A percentile compares a stretch with the other conserved stretches of the same genome.
These are phyloP conservation scores for Nyctibius grandis DNA, from an alignment of 2,797 vertebrate genomes.

Conservation along the genomic window DNA sequence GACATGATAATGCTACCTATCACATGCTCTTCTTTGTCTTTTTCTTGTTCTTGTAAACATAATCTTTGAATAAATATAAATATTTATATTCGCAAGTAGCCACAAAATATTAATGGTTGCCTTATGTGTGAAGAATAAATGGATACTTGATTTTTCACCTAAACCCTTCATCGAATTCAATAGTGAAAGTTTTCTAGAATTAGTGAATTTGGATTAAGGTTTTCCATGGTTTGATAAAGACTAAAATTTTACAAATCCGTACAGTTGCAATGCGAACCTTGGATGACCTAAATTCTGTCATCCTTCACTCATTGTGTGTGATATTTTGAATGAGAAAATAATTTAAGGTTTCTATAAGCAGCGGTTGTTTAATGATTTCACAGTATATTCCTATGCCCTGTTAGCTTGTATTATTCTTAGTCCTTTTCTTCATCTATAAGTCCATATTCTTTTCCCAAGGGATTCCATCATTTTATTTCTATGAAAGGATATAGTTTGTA, in stretches of 20 bases:
- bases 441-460: neutral
- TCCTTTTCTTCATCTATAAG: neutral
- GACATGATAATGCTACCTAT: neutral
- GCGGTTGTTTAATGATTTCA: neutral
- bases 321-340: neutral
- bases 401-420: neutral
- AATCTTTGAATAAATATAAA: neutral
- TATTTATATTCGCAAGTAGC: neutral
- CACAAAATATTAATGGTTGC: neutral
- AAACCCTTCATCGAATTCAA: rapidly evolving
- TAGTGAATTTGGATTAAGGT: neutral
- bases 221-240: neutral
- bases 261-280: neutral
- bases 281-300: neutral
- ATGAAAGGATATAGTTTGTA: neutral
- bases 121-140: neutral
- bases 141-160: neutral
- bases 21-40: neutral
- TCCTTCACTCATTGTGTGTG: neutral
- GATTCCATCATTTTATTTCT: neutral
- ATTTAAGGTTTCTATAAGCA: neutral
- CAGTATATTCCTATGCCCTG: neutral
- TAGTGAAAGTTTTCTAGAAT: neutral
- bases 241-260: neutral
- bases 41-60: neutral